A percentile compares a stretch with the other conserved stretches of the same genome.
phyloP scores from a whole-genome alignment of 1,140 invertebrate species.

The Polyergus mexicanus region DNA sequence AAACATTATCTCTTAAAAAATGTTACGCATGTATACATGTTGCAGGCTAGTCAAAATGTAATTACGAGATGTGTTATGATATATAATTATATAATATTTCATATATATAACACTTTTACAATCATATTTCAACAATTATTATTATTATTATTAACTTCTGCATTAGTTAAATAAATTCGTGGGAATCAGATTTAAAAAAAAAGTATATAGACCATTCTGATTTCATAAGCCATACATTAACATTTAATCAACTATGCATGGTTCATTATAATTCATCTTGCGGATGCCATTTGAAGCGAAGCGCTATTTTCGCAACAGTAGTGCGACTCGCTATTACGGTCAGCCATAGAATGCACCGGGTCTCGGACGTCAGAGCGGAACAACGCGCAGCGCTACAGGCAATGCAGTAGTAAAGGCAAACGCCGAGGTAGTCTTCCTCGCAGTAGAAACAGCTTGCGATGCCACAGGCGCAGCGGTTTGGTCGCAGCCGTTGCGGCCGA shows the following conservation, averaged over 20 bases:
- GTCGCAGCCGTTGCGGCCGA: constrained; percentile 52
- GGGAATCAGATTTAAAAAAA: neutral
- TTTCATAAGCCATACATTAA: neutral
- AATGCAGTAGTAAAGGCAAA: constrained; percentile 63
- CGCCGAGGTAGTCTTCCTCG: constrained; percentile 52
- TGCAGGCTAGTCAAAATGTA: neutral
- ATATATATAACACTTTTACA: neutral
- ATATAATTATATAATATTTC: neutral
- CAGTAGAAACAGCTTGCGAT: constrained; percentile 62
- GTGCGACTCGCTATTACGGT: constrained; percentile 18
- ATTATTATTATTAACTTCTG: neutral
- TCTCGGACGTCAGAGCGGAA: constrained; percentile 40
- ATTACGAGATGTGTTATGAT: neutral
- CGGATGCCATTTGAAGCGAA: neutral
- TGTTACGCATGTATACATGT: neutral
- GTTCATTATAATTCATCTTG: constrained; percentile 15
- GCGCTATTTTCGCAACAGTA: constrained; percentile 7
- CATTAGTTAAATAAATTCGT: neutral
- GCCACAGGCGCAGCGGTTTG: constrained; percentile 36
- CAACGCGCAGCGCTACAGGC: constrained; percentile 64
- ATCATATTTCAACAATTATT: neutral
- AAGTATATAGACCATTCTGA: neutral
- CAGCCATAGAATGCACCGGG: neutral
- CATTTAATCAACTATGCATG: neutral
- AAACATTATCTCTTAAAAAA: neutral